Percentiles rank a stretch among this genome's conserved stretches.
phyloP scores from a whole-genome alignment of 2,888 invertebrate species.

The Urechis unicinctus region DNA sequence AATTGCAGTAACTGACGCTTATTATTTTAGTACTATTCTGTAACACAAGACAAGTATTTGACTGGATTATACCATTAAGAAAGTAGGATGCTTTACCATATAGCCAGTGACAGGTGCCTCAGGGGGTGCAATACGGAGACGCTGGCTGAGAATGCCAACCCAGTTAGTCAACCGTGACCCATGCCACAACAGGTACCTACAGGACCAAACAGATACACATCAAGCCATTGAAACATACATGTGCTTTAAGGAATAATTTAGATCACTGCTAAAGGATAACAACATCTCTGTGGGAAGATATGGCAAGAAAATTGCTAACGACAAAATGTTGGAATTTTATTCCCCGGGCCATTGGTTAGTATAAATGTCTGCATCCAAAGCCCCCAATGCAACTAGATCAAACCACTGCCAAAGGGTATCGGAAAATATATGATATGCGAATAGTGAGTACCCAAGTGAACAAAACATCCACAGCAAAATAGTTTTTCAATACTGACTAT shows the following conservation, averaged over 20 bases:
- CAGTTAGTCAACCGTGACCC: conserved; percentile 54
- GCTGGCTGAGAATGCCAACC: conserved; percentile 54
- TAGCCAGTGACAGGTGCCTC: conserved; percentile 56
- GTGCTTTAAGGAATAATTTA: too few relatives aligned
- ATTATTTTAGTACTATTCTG: too few relatives aligned
- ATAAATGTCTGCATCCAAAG: not conserved
- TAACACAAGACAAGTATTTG: too few relatives aligned
- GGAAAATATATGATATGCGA: too few relatives aligned
- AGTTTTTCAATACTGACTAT: not conserved
- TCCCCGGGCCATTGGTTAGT: too few relatives aligned
- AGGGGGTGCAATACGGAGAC: conserved; percentile 54
- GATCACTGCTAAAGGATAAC: too few relatives aligned
- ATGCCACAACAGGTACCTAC: conserved; percentile 54
- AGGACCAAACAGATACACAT: conserved; percentile 31
- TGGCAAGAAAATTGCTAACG: not conserved
- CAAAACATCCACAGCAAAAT: not conserved
- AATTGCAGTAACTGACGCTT: not conserved
- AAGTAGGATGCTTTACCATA: conserved; percentile 52
- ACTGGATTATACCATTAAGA: too few relatives aligned
- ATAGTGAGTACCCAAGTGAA: too few relatives aligned
- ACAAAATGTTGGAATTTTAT: not conserved
- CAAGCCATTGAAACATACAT: too few relatives aligned
- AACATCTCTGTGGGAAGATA: conserved; percentile 12
- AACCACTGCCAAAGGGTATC: too few relatives aligned
- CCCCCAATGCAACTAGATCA: too few relatives aligned